Evolutionary conservation across 2,113 vertebrate genomes (phyloP), one percentile per base, ranked within the genome.

Genomic region (Microcebus lehilahytsara): DNA sequence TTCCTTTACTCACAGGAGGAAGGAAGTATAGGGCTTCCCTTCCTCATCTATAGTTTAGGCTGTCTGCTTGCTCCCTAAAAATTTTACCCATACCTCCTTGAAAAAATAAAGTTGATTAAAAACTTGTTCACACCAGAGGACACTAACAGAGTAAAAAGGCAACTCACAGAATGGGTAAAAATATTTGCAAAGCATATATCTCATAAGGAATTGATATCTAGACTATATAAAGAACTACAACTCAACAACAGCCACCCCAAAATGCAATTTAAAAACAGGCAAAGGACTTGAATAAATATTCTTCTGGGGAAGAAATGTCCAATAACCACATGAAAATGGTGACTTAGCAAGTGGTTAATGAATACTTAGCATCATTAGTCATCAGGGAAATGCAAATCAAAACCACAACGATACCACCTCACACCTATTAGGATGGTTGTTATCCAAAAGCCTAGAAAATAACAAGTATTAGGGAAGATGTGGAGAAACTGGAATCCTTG

Each of bases 61-160:
- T 60, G 2, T 78, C 19, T 86, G 40, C 71, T 79, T 89, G 6
- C 23, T 51, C 62, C 58, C 56, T 92, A 84, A 95, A 85, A 4
- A 30, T 83, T 40, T 79, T 83, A 69, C 64, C 23, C 37, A 9
- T 89, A 42, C 27, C 66, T 71, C 80, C 67, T 94, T 96, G 83
- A 81, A 96, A 93, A 96, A 92, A 60, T 72, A 74, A 72, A 69
- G n/a, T 86, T 78, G 32, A 85, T 71, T 42, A 51, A 93, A 69
- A 69, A 46, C 16, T 51, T 96, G 25, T 86, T 96, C 37, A 46
- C 60, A 69, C 40, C 11, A 62, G 78, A 95, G n/a, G 40, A 66
- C 66, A 81, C 77, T 78, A 20, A 62, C 56, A 81, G 60, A 74
- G 30, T 56, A 19, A 97, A 95, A 81, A 90, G 64, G n/a, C 62